A percentile compares a stretch with the other conserved stretches of the same genome.
Evolutionary conservation across 2,113 vertebrate species (phyloP).

Genomic region (cat (Felis catus)): DNA sequence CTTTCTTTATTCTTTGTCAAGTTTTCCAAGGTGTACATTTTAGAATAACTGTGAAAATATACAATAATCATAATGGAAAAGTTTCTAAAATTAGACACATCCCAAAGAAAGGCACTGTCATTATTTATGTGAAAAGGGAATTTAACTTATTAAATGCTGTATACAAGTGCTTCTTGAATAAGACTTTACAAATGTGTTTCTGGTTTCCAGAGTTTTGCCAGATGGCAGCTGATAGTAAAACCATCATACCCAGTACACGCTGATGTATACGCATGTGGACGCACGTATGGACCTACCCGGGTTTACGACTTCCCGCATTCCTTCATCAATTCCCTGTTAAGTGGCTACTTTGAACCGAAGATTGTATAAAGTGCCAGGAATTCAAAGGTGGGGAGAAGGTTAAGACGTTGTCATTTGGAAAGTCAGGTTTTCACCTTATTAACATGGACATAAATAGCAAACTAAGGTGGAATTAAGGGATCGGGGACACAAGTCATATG

Average conservation of each 20-base stretch:
- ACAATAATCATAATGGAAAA: neutral
- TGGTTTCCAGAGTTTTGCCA: neutral
- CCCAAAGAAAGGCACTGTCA: neutral
- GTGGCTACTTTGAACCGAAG: neutral
- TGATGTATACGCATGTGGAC: fast-evolving
- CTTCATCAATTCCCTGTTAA: neutral
- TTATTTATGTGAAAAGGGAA: neutral
- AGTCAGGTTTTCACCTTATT: neutral
- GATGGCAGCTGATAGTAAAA: neutral
- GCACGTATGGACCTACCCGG: fast-evolving
- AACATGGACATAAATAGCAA: neutral
- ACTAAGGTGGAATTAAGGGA: fast-evolving
- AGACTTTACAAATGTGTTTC: neutral
- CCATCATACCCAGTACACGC: fast-evolving
- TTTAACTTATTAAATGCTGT: neutral
- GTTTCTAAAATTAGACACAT: neutral
- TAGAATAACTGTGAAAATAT: neutral
- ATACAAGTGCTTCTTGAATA: fast-evolving
- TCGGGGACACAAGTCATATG: neutral
- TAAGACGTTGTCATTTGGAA: neutral
- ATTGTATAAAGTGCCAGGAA: neutral
- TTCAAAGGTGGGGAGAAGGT: too few species aligned
- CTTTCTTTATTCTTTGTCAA: neutral
- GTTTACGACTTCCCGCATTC: fast-evolving
- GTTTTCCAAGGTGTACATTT: neutral